phyloP scores from a whole-genome alignment of 2,113 vertebrate genomes.

The Psammodynastes pulverulentus region DNA sequence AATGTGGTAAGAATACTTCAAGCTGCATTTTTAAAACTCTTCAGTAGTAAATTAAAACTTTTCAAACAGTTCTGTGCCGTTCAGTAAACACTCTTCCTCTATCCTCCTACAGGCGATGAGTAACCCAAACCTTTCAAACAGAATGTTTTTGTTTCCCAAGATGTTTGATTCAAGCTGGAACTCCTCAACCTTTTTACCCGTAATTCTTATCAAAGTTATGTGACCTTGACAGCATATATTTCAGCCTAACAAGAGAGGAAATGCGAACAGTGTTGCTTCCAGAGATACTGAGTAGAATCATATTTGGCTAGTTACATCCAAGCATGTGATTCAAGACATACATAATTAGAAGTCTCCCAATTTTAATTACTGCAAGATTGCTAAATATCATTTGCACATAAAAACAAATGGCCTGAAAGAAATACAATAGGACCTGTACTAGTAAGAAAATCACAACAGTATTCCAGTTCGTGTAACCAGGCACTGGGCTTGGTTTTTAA shows the following conservation, averaged over 20 bases:
- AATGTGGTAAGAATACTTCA: neutral
- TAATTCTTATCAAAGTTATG: neutral
- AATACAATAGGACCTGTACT: neutral
- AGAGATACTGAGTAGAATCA: neutral
- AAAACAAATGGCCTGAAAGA: neutral
- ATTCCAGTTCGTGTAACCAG: neutral
- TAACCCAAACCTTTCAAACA: slow-evolving; percentile 33
- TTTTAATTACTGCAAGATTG: neutral
- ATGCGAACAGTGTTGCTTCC: neutral
- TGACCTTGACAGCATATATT: slow-evolving; percentile 12
- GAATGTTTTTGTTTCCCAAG: neutral
- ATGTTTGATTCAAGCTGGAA: neutral
- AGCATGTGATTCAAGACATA: neutral
- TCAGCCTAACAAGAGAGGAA: neutral
- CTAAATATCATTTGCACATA: neutral
- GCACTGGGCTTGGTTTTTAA: neutral
- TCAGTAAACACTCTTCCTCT: slow-evolving; percentile 24
- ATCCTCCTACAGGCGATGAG: slow-evolving; percentile 9
- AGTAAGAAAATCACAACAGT: neutral
- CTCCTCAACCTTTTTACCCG: neutral
- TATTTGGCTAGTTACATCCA: neutral
- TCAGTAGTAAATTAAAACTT: slow-evolving; percentile 30
- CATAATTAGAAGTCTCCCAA: neutral
- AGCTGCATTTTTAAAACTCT: slow-evolving; percentile 19
- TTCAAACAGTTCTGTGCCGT: slow-evolving; percentile 44